Conservation (phyloP, 1,140 invertebrate species). For the Drosophila busckii region DNA sequence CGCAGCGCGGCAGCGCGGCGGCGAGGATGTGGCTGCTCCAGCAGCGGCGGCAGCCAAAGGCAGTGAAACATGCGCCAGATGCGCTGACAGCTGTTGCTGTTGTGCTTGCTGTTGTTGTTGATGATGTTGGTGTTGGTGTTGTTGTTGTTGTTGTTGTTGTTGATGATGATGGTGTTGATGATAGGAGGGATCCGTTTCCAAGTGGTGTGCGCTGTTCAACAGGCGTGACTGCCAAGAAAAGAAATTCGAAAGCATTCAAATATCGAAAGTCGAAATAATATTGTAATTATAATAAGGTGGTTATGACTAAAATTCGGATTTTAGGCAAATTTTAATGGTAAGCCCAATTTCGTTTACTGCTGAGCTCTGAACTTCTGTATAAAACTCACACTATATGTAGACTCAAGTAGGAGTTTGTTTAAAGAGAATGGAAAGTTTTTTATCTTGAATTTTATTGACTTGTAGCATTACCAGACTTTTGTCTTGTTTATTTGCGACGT, state of each 20-base stretch:
- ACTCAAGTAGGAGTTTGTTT: too few relatives aligned
- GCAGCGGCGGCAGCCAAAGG: conserved; percentile 38
- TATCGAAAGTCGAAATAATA: too few relatives aligned
- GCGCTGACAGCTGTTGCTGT: conserved; percentile 31
- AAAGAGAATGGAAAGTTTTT: too few relatives aligned
- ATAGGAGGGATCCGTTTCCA: conserved; percentile 78
- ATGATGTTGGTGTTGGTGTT: conserved; percentile 37
- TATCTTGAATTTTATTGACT: too few relatives aligned
- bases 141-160: conserved; percentile 50
- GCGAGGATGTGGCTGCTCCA: conserved; percentile 23
- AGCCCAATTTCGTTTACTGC: too few relatives aligned
- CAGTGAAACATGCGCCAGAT: conserved; percentile 44
- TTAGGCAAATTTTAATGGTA: too few relatives aligned
- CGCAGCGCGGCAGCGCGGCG: too few relatives aligned
- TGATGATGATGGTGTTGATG: conserved; percentile 65
- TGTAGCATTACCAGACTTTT: too few relatives aligned
- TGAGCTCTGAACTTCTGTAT: too few relatives aligned
- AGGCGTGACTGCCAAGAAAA: conserved; percentile 55
- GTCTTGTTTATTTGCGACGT: too few relatives aligned
- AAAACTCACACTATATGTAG: too few relatives aligned
- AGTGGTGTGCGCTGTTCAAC: conserved; percentile 63
- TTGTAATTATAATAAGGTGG: too few relatives aligned
- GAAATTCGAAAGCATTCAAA: not conserved
- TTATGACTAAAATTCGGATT: not conserved
- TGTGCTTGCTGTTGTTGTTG: conserved; percentile 41